phyloP scores from a whole-genome alignment of 2,113 vertebrate species.

The Solea senegalensis region DNA sequence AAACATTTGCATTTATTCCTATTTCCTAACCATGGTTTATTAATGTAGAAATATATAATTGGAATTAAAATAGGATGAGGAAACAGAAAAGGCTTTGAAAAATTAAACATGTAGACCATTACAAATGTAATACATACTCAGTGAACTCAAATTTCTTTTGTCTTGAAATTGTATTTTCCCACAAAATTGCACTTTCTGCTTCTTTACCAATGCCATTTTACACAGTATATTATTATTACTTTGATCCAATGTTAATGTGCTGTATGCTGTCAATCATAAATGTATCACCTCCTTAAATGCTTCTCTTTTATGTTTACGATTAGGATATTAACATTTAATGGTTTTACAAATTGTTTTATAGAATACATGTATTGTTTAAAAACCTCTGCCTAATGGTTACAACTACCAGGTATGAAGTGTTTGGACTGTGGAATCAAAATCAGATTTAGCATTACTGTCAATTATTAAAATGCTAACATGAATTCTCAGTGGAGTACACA shows the following conservation, averaged over 20 bases:
- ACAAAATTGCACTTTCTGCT: no score
- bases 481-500: conserved; percentile 3
- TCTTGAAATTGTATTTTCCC: background rate
- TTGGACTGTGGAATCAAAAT: no score
- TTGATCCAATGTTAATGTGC: no score
- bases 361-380: no score
- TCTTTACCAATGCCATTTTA: no score
- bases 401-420: no score
- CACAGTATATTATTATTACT: no score
- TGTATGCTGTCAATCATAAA: background rate
- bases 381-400: no score
- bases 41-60: background rate
- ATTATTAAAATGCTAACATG: background rate
- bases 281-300: background rate
- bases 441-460: background rate
- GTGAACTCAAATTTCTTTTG: background rate
- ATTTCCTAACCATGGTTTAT: background rate
- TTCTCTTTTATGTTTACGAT: background rate
- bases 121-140: background rate
- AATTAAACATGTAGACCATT: background rate
- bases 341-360: background rate
- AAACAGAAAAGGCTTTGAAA: background rate
- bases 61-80: background rate
- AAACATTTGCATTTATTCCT: no score
- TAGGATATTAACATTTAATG: background rate